Conservation (phyloP, 2,888 invertebrate genomes). For the Aricia artaxerxes region DNA sequence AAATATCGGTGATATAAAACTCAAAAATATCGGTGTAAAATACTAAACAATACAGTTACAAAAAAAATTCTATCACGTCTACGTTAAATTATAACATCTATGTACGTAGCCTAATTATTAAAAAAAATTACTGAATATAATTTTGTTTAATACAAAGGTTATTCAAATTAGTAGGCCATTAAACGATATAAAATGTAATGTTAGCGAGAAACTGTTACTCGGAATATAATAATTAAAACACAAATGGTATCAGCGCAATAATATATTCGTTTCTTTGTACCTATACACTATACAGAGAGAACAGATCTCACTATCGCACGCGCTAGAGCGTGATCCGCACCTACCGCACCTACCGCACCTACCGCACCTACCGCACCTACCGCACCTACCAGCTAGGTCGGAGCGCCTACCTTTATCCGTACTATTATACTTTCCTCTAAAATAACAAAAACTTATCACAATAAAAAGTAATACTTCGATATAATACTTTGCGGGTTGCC, state of each 20-base stretch:
- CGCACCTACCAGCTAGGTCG: slow-evolving; percentile 61
- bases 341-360: slow-evolving; percentile 45
- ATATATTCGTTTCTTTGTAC: slow-evolving; percentile 76
- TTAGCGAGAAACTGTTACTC: neutral
- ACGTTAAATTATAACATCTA: too few relatives aligned
- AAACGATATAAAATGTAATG: neutral
- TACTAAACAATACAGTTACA: too few relatives aligned
- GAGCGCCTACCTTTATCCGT: slow-evolving; percentile 67
- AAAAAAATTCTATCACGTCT: too few relatives aligned
- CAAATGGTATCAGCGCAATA: slow-evolving; percentile 68
- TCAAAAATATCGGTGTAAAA: too few relatives aligned
- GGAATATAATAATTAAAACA: slow-evolving; percentile 46
- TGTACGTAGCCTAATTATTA: too few relatives aligned
- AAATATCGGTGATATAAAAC: too few relatives aligned
- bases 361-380: slow-evolving; percentile 59
- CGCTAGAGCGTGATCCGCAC: slow-evolving; percentile 70
- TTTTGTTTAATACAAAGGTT: neutral
- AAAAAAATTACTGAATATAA: neutral
- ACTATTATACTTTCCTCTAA: slow-evolving; percentile 71
- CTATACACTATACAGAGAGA: slow-evolving; percentile 73
- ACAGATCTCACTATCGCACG: slow-evolving; percentile 64
- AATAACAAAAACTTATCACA: slow-evolving; percentile 76
- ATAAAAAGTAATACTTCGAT: slow-evolving; percentile 75
- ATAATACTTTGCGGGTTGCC: slow-evolving; percentile 75
- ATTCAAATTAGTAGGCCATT: neutral